Conservation (phyloP, 2,888 invertebrate species). For the Neuroscelio doddi region DNA sequence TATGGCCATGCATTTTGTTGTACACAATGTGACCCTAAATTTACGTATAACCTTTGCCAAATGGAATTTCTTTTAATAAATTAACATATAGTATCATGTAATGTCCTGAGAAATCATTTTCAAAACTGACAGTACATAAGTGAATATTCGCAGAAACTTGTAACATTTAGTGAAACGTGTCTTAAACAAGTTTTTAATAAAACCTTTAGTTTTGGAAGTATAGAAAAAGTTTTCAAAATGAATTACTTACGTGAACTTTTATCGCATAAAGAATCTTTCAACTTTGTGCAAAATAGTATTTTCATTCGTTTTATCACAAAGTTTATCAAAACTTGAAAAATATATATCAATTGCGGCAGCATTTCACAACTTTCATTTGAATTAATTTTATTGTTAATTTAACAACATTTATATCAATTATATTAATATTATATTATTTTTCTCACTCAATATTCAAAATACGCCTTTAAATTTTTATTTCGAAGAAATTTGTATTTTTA, state of each 20-base stretch:
- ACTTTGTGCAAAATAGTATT: constrained; percentile 1
- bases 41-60: not conserved
- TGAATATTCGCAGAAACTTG: not conserved
- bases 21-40: not conserved
- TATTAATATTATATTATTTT: no score
- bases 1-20: not conserved
- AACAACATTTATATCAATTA: no score
- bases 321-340: not conserved
- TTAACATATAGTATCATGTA: no score
- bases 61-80: no score
- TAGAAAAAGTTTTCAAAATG: not conserved
- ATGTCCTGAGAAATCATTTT: no score
- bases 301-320: not conserved
- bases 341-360: no score
- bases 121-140: no score
- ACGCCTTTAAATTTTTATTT: no score
- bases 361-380: no score
- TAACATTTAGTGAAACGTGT: not conserved
- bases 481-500: no score
- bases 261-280: not conserved
- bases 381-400: no score
- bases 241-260: not conserved
- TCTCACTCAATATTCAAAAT: no score
- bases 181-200: not conserved
- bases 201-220: not conserved